Base-by-base conservation (phyloP, 2,113 vertebrate species). In the Chloebia gouldiae region DNA sequence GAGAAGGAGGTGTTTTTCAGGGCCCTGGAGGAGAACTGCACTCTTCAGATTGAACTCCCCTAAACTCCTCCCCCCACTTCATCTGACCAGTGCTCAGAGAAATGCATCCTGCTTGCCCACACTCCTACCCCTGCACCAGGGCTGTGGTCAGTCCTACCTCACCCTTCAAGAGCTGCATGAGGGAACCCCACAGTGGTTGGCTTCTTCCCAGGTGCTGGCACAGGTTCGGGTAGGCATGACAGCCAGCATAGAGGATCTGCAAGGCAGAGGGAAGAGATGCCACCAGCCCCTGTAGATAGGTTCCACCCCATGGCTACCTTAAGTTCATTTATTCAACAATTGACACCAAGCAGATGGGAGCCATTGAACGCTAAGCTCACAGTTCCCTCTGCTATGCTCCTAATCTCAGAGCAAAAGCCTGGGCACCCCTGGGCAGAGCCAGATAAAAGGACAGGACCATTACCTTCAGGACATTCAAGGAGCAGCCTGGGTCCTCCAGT, bases 211-310 rank as follows among this genome's bases (percentile, higher is more conserved):
- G 81, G 33, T 88, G 82, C 60, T 69, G 86, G 86, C 98, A 98
- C 42, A 98, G 68, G 40, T 22, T 84, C 0, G 59, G 95, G 56
- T 80, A 98, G 50, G 96, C 91, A 10, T 97, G 97, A 61, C 98
- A 98, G 79, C 96, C 97, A 76, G 97, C 93, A 0, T 98, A 98
- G 45, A 98, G 94, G 44, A 98, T 92, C 98, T 98, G 73, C 3
- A 3, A 75, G 33, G 54, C 63, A 93, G 42, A 91, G 16, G 24
- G 22, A 21, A 65, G 18, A 88, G 27, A 68, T 60, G 49, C 28
- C 37, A 84, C 5, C 64, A 71, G 21, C 9, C 10, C 18, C 51
- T 50, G n/a, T 8, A 24, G 51, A 78, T 18, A 80, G 25, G 42
- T 42, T 54, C 31, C 39, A 59, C 5, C 10, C 23, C 42, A 42